Base-by-base conservation (phyloP, 2,888 invertebrate species). In the Scaptomyza cyrtandrae region DNA sequence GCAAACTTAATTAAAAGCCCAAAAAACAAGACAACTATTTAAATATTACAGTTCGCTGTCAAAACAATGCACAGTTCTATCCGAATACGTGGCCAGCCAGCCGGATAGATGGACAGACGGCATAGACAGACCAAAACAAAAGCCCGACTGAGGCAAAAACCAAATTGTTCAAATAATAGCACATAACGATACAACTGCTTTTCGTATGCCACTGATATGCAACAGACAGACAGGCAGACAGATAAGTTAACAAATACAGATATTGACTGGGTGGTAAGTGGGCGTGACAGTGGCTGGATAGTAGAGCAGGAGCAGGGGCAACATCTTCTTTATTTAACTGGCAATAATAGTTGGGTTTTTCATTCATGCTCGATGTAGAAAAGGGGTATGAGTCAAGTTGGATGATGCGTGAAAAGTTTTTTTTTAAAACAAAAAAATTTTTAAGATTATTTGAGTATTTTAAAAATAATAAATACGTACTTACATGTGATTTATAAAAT, bases 1-100 rank as follows among this genome's bases (percentile, higher is more conserved):
- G 49, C 73, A 65, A 80, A 80, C 70, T 84, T 76, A 87, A 83
- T 83, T 85, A 85, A 70, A 76, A 76, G 55, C 57, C 53, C 61
- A 43, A 54, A 59, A 67, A 60, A 65, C 35, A 61, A 66, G 60
- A 56, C 64, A 69, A 63, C 71, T 62, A 66, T 71, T 84, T 62
- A 68, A 78, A 75, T 68, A 71, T 69, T 68, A 53, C 62, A 44
- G 54, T 54, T 16, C 49, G 48, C 41, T 76, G 78, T 64, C 78
- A 78, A 70, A 66, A 77, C 65, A 78, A 63, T 62, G 43, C 60
- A 37, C 54, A 75, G 52, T 50, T 46, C 13, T 19, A 52, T 1
- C 43, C 44, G 1, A 13, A 35, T 19, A 13, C 19, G 35, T 49
- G 16, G 33, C 33, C 5, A 6, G 7, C 11, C 19, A 14, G 6